These are phyloP conservation scores for Tipula helvola DNA, from an alignment of 2,888 invertebrate genomes.

Conservation along the genomic window DNA sequence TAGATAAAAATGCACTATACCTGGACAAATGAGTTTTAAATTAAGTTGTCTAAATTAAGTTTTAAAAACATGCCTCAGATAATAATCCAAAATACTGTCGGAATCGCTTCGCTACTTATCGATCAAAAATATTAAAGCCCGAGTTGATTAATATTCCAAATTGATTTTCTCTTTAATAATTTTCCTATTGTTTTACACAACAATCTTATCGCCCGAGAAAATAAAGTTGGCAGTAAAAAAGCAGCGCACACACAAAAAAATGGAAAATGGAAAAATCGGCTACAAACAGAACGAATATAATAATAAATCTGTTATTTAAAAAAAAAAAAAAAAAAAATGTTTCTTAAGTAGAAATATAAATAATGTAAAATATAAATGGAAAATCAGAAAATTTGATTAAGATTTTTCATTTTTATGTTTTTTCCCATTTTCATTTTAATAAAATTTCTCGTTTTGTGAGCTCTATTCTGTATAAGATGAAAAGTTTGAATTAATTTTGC, in stretches of 20 bases:
- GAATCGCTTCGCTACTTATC: neutral
- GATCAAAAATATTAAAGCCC: neutral
- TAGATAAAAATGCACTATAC: too few species aligned
- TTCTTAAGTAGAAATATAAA: neutral
- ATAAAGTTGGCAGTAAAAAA: neutral
- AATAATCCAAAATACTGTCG: too few species aligned
- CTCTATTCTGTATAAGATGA: neutral
- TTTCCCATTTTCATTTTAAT: neutral
- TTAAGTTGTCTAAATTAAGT: too few species aligned
- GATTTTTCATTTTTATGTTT: neutral
- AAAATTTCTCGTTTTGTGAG: neutral
- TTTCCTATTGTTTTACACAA: neutral
- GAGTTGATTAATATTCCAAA: neutral
- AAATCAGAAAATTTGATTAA: neutral
- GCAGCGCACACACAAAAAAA: neutral
- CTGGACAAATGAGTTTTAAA: too few species aligned
- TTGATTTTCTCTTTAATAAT: neutral
- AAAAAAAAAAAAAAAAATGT: neutral
- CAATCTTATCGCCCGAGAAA: neutral
- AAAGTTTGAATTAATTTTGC: neutral
- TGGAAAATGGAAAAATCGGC: neutral
- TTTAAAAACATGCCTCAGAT: too few species aligned
- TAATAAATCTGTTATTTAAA: neutral
- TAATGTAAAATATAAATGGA: neutral
- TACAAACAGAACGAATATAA: neutral